Conservation (phyloP, 2,797 vertebrate genomes). For the Pagetopsis macropterus region DNA sequence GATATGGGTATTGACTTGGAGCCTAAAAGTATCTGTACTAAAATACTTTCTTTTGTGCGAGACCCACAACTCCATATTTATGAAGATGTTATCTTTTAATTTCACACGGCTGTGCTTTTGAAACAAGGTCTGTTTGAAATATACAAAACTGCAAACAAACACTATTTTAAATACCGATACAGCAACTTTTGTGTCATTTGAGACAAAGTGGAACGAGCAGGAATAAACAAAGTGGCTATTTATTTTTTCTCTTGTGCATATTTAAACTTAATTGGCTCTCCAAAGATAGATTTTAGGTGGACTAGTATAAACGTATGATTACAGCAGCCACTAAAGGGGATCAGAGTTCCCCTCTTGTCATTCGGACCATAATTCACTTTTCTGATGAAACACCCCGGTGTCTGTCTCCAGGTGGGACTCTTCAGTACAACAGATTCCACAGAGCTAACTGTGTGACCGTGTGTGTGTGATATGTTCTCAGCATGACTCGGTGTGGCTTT, state of each 20-base stretch:
- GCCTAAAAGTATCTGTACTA: constrained; percentile 25
- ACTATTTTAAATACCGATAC: constrained; percentile 23
- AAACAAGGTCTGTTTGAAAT: constrained; percentile 37
- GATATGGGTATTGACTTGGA: constrained; percentile 34
- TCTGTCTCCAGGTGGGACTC: constrained; percentile 46
- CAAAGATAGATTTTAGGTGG: constrained; percentile 36
- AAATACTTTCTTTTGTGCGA: constrained; percentile 16
- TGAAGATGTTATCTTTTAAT: constrained; percentile 32
- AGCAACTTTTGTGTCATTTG: constrained; percentile 39
- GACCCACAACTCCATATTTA: constrained; percentile 35
- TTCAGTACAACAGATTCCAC: constrained; percentile 45
- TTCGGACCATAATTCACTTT: constrained; percentile 39
- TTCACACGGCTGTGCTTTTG: constrained; percentile 31
- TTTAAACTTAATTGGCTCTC: constrained; percentile 56
- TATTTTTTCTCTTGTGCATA: constrained; percentile 20
- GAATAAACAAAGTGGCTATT: constrained; percentile 8
- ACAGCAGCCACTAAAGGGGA: constrained; percentile 52
- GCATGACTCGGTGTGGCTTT: constrained; percentile 61
- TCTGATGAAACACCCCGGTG: constrained; percentile 31
- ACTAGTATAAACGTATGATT: constrained; percentile 31
- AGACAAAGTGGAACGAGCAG: constrained; percentile 41
- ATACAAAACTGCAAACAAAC: constrained; percentile 43
- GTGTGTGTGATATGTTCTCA: constrained; percentile 58
- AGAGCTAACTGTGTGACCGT: constrained; percentile 42
- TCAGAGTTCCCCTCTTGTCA: constrained; percentile 4